These are phyloP conservation scores for Zoanthus gigantus DNA, from an alignment of 92 coral and sea anemone species.

Conservation along the genomic window DNA sequence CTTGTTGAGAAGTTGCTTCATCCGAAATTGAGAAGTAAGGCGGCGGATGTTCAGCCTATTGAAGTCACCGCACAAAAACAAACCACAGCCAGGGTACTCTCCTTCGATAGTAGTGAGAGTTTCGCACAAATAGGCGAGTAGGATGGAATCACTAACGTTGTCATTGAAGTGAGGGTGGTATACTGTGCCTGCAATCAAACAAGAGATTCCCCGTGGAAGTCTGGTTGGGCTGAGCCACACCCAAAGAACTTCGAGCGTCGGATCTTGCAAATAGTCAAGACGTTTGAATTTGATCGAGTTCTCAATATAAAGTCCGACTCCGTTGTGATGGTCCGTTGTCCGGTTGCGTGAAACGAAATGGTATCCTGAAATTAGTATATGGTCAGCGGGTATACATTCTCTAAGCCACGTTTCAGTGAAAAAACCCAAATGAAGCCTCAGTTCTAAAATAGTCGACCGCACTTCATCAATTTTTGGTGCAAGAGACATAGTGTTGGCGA, in stretches of 20 bases:
- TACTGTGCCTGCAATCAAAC: slow-evolving; percentile 47
- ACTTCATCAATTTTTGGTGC: background rate
- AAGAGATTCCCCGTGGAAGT: slow-evolving; percentile 63
- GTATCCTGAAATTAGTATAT: slow-evolving; percentile 55
- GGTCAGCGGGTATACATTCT: slow-evolving; percentile 50
- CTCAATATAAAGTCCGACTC: slow-evolving; percentile 56
- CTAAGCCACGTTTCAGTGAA: slow-evolving; percentile 72
- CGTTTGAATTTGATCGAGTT: slow-evolving; percentile 40
- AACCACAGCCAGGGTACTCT: slow-evolving; percentile 50
- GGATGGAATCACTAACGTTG: slow-evolving; percentile 5
- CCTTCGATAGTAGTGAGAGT: slow-evolving; percentile 46
- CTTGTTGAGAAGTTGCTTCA: slow-evolving; percentile 27
- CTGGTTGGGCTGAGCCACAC: slow-evolving; percentile 51
- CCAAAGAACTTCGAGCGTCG: slow-evolving; percentile 55
- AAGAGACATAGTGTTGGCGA: background rate
- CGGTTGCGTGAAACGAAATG: slow-evolving; percentile 56
- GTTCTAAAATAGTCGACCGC: slow-evolving; percentile 47
- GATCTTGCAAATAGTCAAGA: slow-evolving; percentile 50
- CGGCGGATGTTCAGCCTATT: slow-evolving; percentile 38
- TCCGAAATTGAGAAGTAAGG: slow-evolving; percentile 17
- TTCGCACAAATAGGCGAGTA: slow-evolving; percentile 31
- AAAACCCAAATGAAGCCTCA: slow-evolving; percentile 59
- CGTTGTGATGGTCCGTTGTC: slow-evolving; percentile 53
- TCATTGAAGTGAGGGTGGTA: slow-evolving; percentile 3
- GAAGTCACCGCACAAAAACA: slow-evolving; percentile 44